These are phyloP conservation scores for Chrysogorgia sp. DNA, from an alignment of 92 coral and sea anemone genomes.

Conservation along the genomic window DNA sequence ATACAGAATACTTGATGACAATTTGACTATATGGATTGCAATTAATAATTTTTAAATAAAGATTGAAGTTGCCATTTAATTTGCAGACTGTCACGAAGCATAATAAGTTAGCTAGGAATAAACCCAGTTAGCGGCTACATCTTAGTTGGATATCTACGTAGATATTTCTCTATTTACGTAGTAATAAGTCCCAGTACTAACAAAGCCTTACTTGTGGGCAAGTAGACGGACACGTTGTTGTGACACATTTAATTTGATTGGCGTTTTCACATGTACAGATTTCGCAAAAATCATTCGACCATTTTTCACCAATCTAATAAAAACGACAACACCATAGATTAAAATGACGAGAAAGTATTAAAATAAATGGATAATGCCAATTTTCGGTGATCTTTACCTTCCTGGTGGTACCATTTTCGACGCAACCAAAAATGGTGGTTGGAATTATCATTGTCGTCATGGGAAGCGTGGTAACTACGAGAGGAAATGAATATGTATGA, in stretches of 20 bases:
- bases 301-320: conserved; percentile 14
- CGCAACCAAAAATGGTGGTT: conserved; percentile 7
- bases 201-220: conserved; percentile 24
- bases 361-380: not conserved
- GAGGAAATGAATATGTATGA: not conserved
- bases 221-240: conserved; percentile 9
- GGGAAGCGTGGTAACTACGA: conserved; percentile 6
- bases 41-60: too few species aligned
- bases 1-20: too few species aligned
- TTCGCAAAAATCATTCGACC: conserved; percentile 31
- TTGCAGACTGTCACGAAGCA: not conserved
- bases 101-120: not conserved
- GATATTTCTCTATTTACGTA: too few species aligned
- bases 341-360: not conserved
- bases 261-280: conserved; percentile 33
- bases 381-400: not conserved
- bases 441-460: not conserved
- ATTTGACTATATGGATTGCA: too few species aligned
- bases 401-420: conserved; percentile 12
- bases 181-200: not conserved
- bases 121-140: not conserved
- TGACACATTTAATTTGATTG: conserved; percentile 21
- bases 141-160: not conserved
- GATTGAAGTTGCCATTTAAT: too few species aligned
- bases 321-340: not conserved